Evolutionary conservation across 1,140 invertebrate species (phyloP).

Genomic region (Battus philenor): DNA sequence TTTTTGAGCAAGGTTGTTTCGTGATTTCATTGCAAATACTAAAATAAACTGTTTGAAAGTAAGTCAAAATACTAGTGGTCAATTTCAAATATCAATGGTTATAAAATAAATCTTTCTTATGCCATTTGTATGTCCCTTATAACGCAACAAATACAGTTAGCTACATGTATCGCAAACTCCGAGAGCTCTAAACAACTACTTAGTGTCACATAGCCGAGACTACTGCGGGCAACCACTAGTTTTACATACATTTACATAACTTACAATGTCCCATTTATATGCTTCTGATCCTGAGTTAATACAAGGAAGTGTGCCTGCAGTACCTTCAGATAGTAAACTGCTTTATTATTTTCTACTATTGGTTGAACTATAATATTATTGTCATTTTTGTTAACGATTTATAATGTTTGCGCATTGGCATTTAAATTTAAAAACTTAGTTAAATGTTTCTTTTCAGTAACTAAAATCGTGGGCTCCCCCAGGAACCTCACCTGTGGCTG

Average conservation of each 20-base stretch:
- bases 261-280: slow-evolving; percentile 8
- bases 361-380: too few species aligned
- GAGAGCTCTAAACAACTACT: slow-evolving; percentile 8
- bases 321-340: slow-evolving; percentile 1
- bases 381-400: too few species aligned
- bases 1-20: too few species aligned
- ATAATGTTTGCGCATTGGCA: too few species aligned
- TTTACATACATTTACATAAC: slow-evolving; percentile 15
- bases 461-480: too few species aligned
- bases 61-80: too few species aligned
- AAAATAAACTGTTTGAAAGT: slow-evolving; percentile 6
- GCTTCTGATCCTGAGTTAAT: slow-evolving; percentile 3
- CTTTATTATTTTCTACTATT: slow-evolving; percentile 1
- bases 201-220: slow-evolving; percentile 6
- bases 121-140: slow-evolving; percentile 4
- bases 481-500: too few species aligned
- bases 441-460: too few species aligned
- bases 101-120: slow-evolving; percentile 15
- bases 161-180: slow-evolving; percentile 1
- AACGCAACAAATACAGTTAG: slow-evolving; percentile 5
- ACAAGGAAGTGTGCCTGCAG: slow-evolving; percentile 9
- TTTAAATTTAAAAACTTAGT: too few species aligned
- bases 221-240: slow-evolving; percentile 3
- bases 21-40: too few species aligned
- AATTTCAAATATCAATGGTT: slow-evolving; percentile 7